Evolutionary conservation across 2,113 vertebrate genomes (phyloP).

Genomic region (Melanocharis versteri): DNA sequence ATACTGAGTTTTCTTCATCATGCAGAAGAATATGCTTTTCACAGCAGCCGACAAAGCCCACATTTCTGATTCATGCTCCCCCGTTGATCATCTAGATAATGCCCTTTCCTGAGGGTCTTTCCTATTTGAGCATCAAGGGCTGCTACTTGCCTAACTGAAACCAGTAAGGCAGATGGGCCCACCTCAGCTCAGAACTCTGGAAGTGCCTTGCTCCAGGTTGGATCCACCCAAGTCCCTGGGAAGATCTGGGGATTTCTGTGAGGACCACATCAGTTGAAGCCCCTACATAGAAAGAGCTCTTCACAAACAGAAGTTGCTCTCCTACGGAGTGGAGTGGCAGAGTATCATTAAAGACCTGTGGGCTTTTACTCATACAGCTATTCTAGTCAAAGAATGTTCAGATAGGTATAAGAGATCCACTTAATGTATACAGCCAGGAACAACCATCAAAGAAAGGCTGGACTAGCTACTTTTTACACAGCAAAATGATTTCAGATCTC

Average conservation of each 20-base stretch:
- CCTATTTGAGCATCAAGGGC: background rate
- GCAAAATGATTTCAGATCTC: background rate
- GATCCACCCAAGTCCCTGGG: background rate
- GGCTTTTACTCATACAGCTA: background rate
- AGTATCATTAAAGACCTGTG: background rate
- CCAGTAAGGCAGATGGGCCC: background rate
- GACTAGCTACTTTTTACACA: background rate
- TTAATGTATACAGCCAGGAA: background rate
- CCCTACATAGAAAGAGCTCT: background rate
- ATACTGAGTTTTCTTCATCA: background rate
- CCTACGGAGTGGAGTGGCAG: background rate
- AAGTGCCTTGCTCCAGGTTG: background rate
- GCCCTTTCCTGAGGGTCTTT: background rate
- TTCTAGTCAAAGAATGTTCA: fast-evolving
- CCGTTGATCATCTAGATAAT: background rate
- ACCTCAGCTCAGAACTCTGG: background rate
- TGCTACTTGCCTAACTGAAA: background rate
- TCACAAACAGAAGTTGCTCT: background rate
- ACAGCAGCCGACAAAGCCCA: background rate
- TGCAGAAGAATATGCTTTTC: background rate
- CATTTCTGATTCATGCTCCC: background rate
- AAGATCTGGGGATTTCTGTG: background rate
- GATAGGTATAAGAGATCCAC: background rate
- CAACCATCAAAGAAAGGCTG: background rate
- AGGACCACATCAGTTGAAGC: fast-evolving